Evolutionary conservation across 2,797 vertebrate genomes (phyloP), one percentile per base, ranked within the genome.

Genomic region (Cuculus canorus): DNA sequence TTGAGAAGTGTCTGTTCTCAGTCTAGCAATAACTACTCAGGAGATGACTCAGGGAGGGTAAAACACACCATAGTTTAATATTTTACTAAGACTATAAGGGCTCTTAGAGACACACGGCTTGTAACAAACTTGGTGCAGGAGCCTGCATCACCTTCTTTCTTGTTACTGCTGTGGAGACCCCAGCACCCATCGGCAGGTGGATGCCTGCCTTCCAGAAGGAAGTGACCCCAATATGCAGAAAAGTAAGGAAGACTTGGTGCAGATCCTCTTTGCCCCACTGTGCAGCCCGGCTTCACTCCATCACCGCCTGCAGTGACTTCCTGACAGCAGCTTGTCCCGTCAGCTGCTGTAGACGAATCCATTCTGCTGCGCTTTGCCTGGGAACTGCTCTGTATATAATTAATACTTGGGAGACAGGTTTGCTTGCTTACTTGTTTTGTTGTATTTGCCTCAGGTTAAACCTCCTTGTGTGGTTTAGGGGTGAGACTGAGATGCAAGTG

Each of bases 371-470:
- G 7, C 52, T 93, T 82, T 54, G n/a, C 64, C 73, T 64, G 80
- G 86, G 75, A 84, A 65, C 52, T 0, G 2, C 37, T 81, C 91
- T 15, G 1, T 3, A 24, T 53, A 4, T 91, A 59, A 88, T 87
- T 84, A 78, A 17, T 1, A 0, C 88, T 72, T 3, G 82, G 81
- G 53, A 95, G 86, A 91, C 88, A 54, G 64, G 95, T 90, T 92
- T 91, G 64, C 90, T 95, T 82, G 56, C 82, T 88, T 84, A 82
- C 63, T 93, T 86, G 66, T 63, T 96, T 86, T 70, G 79, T 32
- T 61, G 24, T 33, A 33, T 90, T 95, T 88, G 92, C 93, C 92
- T 86, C 89, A 63, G 89, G 94, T 92, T 93, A 95, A 92, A 96
- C 52, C 64, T 96, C 87, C 71, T 69, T 56, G 45, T 75, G 88